phyloP scores from a whole-genome alignment of 2,113 vertebrate genomes.

The Dermatemys mawii region DNA sequence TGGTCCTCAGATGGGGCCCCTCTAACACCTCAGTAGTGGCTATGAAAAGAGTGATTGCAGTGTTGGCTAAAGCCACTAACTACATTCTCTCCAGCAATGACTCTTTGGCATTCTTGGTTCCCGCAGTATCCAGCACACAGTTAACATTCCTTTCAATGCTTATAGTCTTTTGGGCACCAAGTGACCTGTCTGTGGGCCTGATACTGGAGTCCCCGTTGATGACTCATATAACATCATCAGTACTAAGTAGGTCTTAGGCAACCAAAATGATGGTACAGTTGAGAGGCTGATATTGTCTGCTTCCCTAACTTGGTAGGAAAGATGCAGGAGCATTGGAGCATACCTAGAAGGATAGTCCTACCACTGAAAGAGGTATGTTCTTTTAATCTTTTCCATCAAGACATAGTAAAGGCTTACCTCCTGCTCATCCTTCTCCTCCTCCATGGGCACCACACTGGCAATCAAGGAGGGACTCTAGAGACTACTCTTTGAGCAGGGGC shows the following conservation, averaged over 20 bases:
- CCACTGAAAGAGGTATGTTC: background rate
- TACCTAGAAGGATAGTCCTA: background rate
- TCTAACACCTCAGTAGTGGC: too few species aligned
- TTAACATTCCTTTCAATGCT: too few species aligned
- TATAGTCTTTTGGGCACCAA: background rate
- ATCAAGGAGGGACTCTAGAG: background rate
- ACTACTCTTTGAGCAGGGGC: background rate
- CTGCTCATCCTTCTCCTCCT: background rate
- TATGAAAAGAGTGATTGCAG: too few species aligned
- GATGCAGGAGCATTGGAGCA: background rate
- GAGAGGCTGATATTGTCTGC: background rate
- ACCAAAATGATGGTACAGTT: background rate
- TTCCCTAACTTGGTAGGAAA: background rate
- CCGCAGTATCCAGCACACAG: too few species aligned
- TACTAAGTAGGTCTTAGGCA: background rate
- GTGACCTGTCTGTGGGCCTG: background rate
- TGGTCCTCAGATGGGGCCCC: too few species aligned
- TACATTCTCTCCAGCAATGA: too few species aligned
- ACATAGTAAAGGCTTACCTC: background rate
- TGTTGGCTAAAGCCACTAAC: too few species aligned
- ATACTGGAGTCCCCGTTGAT: background rate
- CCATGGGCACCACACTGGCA: background rate
- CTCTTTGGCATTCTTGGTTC: too few species aligned
- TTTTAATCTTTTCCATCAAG: background rate
- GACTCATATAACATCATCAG: background rate